Conservation (phyloP, 2,888 invertebrate species). For the Anoplius nigerrimus region DNA sequence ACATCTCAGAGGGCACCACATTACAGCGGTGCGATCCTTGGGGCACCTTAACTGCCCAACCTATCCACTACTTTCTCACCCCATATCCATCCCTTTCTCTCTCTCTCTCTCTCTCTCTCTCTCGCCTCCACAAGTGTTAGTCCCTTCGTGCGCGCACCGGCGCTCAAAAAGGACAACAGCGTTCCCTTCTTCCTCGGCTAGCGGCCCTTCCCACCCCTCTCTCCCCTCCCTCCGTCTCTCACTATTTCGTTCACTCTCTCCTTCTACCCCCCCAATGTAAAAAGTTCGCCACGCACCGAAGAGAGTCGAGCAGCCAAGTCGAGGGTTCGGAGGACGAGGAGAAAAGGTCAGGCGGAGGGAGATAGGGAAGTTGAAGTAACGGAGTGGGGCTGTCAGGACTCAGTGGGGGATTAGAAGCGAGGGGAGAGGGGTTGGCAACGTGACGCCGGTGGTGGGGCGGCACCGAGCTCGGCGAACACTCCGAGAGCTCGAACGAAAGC, state of each 20-base stretch:
- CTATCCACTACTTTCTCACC: constrained; percentile 10
- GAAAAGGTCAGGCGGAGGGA: constrained; percentile 29
- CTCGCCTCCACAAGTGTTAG: constrained; percentile 12
- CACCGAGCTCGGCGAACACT: constrained; percentile 41
- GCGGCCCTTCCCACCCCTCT: constrained; percentile 1
- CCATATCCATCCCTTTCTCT: constrained; percentile 11
- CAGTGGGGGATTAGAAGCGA: constrained; percentile 12
- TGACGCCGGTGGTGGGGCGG: constrained; percentile 37
- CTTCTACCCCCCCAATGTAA: constrained; percentile 48
- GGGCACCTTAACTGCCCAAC: constrained; percentile 14
- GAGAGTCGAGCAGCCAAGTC: constrained; percentile 25
- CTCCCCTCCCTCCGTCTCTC: constrained; percentile 5
- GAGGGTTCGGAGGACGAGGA: constrained; percentile 23
- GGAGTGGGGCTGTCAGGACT: not conserved
- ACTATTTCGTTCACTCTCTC: constrained; percentile 22
- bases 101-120: constrained; percentile 19
- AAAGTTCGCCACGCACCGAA: constrained; percentile 43
- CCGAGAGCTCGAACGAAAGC: constrained; percentile 54
- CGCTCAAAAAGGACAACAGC: constrained; percentile 33
- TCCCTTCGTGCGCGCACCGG: not conserved
- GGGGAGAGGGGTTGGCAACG: constrained; percentile 30
- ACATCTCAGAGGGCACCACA: constrained; percentile 52
- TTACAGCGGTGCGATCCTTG: constrained; percentile 34
- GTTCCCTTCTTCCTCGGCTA: not conserved
- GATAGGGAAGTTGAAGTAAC: constrained; percentile 4